Evolutionary conservation across 2,888 invertebrate genomes (phyloP).

Genomic region (Tetanocera ferruginea): DNA sequence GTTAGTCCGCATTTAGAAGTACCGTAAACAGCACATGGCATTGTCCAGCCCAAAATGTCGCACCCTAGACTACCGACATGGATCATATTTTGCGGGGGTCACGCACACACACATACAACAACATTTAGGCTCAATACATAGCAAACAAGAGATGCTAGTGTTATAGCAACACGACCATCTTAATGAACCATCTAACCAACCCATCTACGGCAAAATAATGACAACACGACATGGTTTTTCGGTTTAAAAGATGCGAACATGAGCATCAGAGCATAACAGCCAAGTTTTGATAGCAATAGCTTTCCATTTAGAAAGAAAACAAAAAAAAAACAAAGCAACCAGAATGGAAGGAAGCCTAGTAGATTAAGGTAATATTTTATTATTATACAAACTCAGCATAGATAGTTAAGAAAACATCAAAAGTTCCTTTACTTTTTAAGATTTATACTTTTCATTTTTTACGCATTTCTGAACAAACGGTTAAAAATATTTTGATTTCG

Average conservation of each 20-base stretch:
- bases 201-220: constrained; percentile 5
- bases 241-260: constrained; percentile 1
- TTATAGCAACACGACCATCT: not conserved
- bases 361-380: not conserved
- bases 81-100: too few species aligned
- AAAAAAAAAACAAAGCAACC: not conserved
- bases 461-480: constrained; percentile 61
- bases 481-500: constrained; percentile 55
- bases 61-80: not conserved
- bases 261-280: not conserved
- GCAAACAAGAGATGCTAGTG: not conserved
- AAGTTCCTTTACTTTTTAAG: not conserved
- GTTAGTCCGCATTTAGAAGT: not conserved
- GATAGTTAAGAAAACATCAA: too few species aligned
- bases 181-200: not conserved
- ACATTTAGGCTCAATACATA: not conserved
- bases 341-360: not conserved
- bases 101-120: not conserved
- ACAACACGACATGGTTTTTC: constrained; percentile 1
- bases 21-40: constrained; percentile 8
- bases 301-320: not conserved
- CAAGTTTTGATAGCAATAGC: not conserved
- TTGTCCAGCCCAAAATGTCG: not conserved
- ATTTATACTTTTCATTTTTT: constrained; percentile 47
- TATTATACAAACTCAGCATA: too few species aligned